Percentiles rank a stretch among this genome's conserved stretches.
Evolutionary conservation across 2,888 invertebrate genomes (phyloP).

Genomic region (Drosophila phalerata): DNA sequence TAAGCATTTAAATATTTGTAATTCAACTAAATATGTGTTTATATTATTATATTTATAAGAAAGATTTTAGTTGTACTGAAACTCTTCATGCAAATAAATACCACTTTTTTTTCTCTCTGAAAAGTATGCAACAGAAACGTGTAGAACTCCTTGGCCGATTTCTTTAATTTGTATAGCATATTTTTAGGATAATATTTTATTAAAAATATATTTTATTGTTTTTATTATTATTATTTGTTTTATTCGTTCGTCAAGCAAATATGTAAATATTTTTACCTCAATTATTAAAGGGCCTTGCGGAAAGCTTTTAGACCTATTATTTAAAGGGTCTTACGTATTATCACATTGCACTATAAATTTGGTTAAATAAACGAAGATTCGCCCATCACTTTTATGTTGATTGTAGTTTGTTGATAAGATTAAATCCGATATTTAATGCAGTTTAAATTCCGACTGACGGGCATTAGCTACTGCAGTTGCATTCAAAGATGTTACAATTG

Average conservation of each 20-base stretch:
- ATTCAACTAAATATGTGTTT: no score
- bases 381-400: slow-evolving; percentile 8
- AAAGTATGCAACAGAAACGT: slow-evolving; percentile 7
- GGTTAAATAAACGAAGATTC: background rate
- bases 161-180: slow-evolving; percentile 10
- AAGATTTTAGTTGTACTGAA: background rate
- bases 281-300: no score
- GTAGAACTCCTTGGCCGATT: no score
- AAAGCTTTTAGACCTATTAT: background rate
- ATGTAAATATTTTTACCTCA: background rate
- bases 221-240: background rate
- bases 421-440: slow-evolving; percentile 15
- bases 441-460: slow-evolving; percentile 5
- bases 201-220: background rate
- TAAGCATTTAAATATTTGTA: no score
- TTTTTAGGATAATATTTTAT: background rate
- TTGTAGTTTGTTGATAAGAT: slow-evolving; percentile 44
- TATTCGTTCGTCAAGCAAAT: background rate
- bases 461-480: slow-evolving; percentile 23
- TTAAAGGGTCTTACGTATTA: background rate
- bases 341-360: background rate
- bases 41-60: background rate
- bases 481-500: slow-evolving; percentile 44
- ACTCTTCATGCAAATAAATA: background rate
- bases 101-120: background rate